phyloP scores from a whole-genome alignment of 2,888 invertebrate species.

The Pasiphila rectangulata region DNA sequence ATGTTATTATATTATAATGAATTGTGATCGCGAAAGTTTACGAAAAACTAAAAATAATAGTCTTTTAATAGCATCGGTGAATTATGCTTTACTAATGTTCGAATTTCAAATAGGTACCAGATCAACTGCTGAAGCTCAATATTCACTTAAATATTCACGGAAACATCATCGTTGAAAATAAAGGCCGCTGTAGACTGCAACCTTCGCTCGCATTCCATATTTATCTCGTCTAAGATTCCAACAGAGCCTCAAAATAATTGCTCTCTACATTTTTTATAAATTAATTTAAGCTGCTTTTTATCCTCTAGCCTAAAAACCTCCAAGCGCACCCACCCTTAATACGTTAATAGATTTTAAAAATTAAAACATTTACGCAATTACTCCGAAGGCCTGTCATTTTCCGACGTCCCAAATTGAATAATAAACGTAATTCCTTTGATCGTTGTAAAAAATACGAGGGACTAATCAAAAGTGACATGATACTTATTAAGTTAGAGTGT shows the following conservation, averaged over 20 bases:
- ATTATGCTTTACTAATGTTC: background rate
- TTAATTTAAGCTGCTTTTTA: slow-evolving; percentile 74
- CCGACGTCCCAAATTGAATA: slow-evolving; percentile 58
- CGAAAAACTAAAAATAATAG: too few relatives aligned
- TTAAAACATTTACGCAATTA: slow-evolving; percentile 71
- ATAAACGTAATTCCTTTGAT: slow-evolving; percentile 67
- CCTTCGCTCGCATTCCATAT: background rate
- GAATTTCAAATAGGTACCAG: background rate
- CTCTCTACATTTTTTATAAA: slow-evolving; percentile 73
- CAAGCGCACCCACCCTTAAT: slow-evolving; percentile 45
- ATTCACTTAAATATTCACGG: too few relatives aligned
- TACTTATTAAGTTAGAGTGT: slow-evolving; percentile 75
- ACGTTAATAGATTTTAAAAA: slow-evolving; percentile 75
- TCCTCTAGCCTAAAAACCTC: slow-evolving; percentile 60
- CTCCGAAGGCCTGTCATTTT: slow-evolving; percentile 59
- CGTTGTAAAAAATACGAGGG: slow-evolving; percentile 62
- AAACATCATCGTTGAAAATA: slow-evolving; percentile 20
- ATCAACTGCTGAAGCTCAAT: background rate
- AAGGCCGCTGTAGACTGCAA: slow-evolving; percentile 14
- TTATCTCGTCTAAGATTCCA: too few relatives aligned
- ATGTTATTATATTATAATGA: too few relatives aligned
- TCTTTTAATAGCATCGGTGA: background rate
- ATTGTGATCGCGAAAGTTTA: too few relatives aligned
- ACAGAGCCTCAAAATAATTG: slow-evolving; percentile 67
- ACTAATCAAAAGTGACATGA: slow-evolving; percentile 79